Evolutionary conservation across 2,888 invertebrate genomes (phyloP).

Genomic region (Rhagophthalmus giganteus): DNA sequence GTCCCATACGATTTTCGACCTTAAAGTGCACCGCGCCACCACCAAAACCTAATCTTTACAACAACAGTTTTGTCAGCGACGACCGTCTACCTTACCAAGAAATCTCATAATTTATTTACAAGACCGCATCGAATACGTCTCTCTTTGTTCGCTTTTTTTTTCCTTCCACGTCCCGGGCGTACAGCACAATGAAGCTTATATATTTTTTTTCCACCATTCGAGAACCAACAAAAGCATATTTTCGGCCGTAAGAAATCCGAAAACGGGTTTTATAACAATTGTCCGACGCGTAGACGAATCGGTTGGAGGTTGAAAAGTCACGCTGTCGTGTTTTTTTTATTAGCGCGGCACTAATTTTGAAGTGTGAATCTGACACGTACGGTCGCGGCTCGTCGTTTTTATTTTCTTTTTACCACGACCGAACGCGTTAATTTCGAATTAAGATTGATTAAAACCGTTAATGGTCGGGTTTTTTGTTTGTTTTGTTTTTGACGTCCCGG

Average conservation of each 20-base stretch:
- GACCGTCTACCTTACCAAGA: not conserved
- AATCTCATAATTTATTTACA: not conserved
- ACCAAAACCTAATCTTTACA: not conserved
- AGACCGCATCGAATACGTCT: not conserved
- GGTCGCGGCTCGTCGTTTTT: not conserved
- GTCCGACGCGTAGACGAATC: not conserved
- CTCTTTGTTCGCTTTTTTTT: not conserved
- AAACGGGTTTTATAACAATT: not conserved
- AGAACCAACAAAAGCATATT: not conserved
- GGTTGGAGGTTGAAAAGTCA: not conserved
- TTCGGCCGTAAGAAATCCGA: not conserved
- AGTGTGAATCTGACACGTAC: not conserved
- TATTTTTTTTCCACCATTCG: not conserved
- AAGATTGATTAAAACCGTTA: too few relatives aligned
- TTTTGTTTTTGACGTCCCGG: not conserved
- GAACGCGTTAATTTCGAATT: too few relatives aligned
- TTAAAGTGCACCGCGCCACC: conserved; percentile 3
- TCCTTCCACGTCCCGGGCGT: not conserved
- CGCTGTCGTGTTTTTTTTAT: too few relatives aligned
- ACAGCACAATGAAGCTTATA: not conserved
- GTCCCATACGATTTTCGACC: conserved; percentile 23
- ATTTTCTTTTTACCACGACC: not conserved
- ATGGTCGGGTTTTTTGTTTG: not conserved
- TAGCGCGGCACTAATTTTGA: not conserved
- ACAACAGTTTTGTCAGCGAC: not conserved